Conservation (phyloP, 2,888 invertebrate genomes). For the Ceriagrion tenellum region DNA sequence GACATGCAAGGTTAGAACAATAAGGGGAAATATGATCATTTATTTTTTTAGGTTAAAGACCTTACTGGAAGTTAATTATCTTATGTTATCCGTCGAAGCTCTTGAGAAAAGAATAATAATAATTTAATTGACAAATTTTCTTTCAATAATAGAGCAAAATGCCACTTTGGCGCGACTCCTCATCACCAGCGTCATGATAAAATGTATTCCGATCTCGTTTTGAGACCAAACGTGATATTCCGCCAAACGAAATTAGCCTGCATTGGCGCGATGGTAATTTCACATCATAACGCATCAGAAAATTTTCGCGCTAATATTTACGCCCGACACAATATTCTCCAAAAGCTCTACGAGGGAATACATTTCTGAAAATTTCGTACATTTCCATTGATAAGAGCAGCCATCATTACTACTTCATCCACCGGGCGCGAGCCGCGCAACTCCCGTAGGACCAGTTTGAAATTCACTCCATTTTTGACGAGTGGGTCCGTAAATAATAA, state of each 20-base stretch:
- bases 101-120: too few relatives aligned
- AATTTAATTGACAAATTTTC: too few relatives aligned
- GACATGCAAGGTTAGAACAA: too few relatives aligned
- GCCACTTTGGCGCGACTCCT: not conserved
- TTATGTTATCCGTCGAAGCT: too few relatives aligned
- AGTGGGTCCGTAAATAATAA: not conserved
- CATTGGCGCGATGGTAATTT: not conserved
- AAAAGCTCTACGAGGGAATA: not conserved
- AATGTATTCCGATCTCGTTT: not conserved
- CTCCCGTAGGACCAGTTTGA: not conserved
- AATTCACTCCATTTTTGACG: not conserved
- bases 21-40: too few relatives aligned
- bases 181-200: not conserved
- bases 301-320: not conserved
- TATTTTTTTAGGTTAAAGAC: too few relatives aligned
- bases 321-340: not conserved
- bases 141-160: too few relatives aligned
- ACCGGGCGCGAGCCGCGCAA: not conserved
- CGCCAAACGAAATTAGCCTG: not conserved
- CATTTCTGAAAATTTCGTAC: not conserved
- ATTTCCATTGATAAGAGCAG: not conserved
- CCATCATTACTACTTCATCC: not conserved
- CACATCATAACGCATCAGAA: not conserved
- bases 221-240: not conserved
- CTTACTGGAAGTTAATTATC: too few relatives aligned